Percentiles rank a stretch among this genome's conserved stretches.
Evolutionary conservation across 2,113 vertebrate species (phyloP).

Genomic region (Aspidoscelis tigris): DNA sequence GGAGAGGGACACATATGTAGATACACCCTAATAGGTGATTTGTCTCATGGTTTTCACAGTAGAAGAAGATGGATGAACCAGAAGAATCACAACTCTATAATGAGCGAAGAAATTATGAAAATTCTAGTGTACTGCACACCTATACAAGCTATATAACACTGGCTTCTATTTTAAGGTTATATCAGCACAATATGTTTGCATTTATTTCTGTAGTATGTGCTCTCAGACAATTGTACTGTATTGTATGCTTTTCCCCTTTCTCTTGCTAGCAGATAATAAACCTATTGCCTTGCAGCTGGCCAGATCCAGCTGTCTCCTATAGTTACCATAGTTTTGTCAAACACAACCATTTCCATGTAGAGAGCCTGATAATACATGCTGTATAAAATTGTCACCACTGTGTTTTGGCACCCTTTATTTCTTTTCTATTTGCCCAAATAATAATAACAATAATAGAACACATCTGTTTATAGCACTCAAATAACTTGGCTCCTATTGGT

Average conservation of each 20-base stretch:
- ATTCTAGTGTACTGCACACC: no score
- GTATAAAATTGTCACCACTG: slow-evolving; percentile 38
- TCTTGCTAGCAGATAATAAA: background rate
- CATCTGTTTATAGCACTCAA: slow-evolving; percentile 62
- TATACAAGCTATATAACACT: background rate
- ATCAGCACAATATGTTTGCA: background rate
- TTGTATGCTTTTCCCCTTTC: background rate
- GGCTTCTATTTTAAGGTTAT: background rate
- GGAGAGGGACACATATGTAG: no score
- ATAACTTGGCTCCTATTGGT: slow-evolving; percentile 53
- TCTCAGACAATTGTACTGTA: background rate
- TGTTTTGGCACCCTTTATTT: slow-evolving; percentile 50
- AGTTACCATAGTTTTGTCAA: slow-evolving; percentile 14
- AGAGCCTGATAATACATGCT: slow-evolving; percentile 29
- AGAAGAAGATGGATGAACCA: no score
- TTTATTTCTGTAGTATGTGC: background rate
- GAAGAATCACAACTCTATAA: no score
- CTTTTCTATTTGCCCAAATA: slow-evolving; percentile 46
- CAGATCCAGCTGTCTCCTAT: background rate
- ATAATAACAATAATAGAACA: slow-evolving; percentile 15
- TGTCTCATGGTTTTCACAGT: no score
- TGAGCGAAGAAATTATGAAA: no score
- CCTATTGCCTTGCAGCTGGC: background rate
- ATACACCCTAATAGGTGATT: no score
- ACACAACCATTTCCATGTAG: slow-evolving; percentile 31